Percentiles rank a stretch among this genome's conserved stretches.
phyloP scores from a whole-genome alignment of 2,797 vertebrate species.

The Psittacula echo region DNA sequence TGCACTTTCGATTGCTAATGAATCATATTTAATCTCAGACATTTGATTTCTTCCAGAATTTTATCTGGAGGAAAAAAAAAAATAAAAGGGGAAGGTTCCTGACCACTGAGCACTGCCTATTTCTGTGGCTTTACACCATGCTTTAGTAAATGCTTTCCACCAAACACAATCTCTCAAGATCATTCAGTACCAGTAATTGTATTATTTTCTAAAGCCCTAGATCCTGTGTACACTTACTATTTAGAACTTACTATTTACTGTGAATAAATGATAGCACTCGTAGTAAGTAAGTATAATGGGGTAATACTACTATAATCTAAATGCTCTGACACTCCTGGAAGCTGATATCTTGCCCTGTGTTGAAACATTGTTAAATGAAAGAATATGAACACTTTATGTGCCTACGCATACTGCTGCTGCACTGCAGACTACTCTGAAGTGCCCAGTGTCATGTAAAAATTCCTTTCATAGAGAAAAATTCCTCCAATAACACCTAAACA shows the following conservation, averaged over 20 bases:
- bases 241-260: neutral
- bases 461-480: neutral
- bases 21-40: neutral
- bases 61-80: neutral
- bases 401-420: neutral
- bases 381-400: neutral
- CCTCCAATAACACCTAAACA: neutral
- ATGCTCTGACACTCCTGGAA: conserved; percentile 3
- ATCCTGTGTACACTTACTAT: neutral
- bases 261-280: neutral
- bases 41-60: neutral
- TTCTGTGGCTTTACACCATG: neutral
- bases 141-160: neutral
- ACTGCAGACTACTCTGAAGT: neutral
- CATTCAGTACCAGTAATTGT: neutral
- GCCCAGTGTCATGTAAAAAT: neutral
- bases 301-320: neutral
- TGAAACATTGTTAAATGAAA: neutral
- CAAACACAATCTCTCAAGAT: neutral
- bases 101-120: neutral
- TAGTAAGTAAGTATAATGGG: neutral
- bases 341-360: neutral
- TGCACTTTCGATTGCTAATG: neutral
- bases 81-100: neutral
- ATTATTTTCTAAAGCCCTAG: neutral